Percentiles rank a stretch among this genome's conserved stretches.
Conservation (phyloP, 2,888 invertebrate species). For the Perizoma affinitatum region DNA sequence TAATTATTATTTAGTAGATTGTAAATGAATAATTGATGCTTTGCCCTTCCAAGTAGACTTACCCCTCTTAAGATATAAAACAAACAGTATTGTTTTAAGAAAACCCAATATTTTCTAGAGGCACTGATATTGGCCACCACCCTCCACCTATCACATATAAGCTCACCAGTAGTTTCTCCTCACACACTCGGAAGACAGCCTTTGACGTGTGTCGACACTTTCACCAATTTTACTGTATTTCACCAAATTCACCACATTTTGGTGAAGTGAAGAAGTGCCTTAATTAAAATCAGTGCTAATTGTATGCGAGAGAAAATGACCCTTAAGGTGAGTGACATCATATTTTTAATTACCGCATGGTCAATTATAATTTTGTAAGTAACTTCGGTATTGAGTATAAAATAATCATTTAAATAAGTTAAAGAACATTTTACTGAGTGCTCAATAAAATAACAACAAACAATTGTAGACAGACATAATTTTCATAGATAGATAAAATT, state of each 20-base stretch:
- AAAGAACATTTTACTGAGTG: too few species aligned
- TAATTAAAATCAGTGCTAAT: conserved; percentile 42
- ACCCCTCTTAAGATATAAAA: not conserved
- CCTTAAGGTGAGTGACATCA: conserved; percentile 58
- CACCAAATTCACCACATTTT: conserved; percentile 22
- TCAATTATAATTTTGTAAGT: not conserved
- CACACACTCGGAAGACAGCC: conserved; percentile 28
- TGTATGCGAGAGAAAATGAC: conserved; percentile 56
- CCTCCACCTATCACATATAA: conserved; percentile 33
- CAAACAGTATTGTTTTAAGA: conserved; percentile 3
- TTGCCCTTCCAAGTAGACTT: too few species aligned
- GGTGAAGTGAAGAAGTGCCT: conserved; percentile 42
- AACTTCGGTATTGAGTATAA: too few species aligned
- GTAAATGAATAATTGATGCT: too few species aligned
- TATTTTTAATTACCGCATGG: conserved; percentile 1
- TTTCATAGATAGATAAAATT: too few species aligned
- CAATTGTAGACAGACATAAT: too few species aligned
- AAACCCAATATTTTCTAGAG: conserved; percentile 20
- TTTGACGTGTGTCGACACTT: conserved; percentile 38
- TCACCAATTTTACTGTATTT: conserved; percentile 17
- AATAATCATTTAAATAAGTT: too few species aligned
- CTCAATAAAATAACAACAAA: too few species aligned
- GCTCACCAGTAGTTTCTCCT: conserved; percentile 30
- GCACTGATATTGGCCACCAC: conserved; percentile 27
- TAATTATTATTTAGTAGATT: too few species aligned